Evolutionary conservation across 2,113 vertebrate species (phyloP).

Genomic region (Lagopus muta): DNA sequence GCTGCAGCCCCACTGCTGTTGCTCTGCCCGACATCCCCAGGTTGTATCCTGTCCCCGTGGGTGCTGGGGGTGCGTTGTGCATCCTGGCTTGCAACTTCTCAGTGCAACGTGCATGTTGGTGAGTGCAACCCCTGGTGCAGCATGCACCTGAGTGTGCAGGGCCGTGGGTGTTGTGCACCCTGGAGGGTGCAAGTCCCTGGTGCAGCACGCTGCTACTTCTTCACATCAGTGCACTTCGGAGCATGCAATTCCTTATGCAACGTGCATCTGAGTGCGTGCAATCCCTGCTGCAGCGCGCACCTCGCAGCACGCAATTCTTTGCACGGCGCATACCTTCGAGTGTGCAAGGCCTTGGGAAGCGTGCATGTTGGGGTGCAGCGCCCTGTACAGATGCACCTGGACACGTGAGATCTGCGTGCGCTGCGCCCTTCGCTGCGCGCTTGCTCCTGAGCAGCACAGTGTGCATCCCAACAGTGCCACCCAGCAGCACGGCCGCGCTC

Average conservation of each 20-base stretch:
- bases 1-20: background rate
- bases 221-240: no score
- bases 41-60: background rate
- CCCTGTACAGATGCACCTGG: background rate
- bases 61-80: background rate
- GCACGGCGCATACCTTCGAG: accelerated
- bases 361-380: accelerated
- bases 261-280: accelerated
- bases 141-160: background rate
- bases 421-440: background rate
- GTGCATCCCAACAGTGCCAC: constrained; percentile 62
- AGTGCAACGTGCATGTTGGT: accelerated
- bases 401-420: background rate
- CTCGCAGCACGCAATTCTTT: accelerated
- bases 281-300: background rate
- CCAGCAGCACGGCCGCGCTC: constrained; percentile 24
- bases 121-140: background rate
- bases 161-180: no score
- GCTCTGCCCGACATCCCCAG: background rate
- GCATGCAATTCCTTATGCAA: accelerated
- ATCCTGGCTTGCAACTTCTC: background rate
- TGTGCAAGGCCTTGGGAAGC: accelerated
- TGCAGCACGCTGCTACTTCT: no score
- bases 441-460: background rate
- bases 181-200: background rate